A percentile compares a stretch with the other conserved stretches of the same genome.
Conservation (phyloP, 2,113 vertebrate genomes). For the Furnarius figulus region DNA sequence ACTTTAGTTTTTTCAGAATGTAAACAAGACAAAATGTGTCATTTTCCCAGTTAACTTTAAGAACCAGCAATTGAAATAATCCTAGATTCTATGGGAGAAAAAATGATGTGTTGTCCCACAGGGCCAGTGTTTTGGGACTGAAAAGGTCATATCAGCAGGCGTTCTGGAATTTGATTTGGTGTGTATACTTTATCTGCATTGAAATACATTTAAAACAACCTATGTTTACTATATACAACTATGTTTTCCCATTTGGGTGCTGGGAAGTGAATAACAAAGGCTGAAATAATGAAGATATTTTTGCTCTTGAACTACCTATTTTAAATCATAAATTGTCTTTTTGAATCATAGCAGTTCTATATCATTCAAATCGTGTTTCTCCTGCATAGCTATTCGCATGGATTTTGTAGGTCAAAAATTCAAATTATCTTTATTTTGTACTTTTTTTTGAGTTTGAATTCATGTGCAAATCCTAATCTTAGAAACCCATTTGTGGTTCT, state of each 20-base stretch:
- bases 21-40: not conserved
- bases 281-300: not conserved
- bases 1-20: not conserved
- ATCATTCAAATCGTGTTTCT: not conserved
- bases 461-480: not conserved
- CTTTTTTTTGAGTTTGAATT: not conserved
- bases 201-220: not conserved
- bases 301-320: not conserved
- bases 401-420: not conserved
- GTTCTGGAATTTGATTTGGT: not conserved
- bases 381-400: not conserved
- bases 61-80: not conserved
- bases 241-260: not conserved
- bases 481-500: not conserved
- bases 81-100: not conserved
- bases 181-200: not conserved
- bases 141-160: not conserved
- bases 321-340: not conserved
- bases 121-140: not conserved
- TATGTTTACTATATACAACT: not conserved
- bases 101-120: not conserved
- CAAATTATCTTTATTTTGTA: not conserved
- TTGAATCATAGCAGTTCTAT: not conserved
- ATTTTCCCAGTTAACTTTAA: not conserved
- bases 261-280: not conserved